Conservation (phyloP, 2,797 vertebrate species). For the Paguma larvata region DNA sequence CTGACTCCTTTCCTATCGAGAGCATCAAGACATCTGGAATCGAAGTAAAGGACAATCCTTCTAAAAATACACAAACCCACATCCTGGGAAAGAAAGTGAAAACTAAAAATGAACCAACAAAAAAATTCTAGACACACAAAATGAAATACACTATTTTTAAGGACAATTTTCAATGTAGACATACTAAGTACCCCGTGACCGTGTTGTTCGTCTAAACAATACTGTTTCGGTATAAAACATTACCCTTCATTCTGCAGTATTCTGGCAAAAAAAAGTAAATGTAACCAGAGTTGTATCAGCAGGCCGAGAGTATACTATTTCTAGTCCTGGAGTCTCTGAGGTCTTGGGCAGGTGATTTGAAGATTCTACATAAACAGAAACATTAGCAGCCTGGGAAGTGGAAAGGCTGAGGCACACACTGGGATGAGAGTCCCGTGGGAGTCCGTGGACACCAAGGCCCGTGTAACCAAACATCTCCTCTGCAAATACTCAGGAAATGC, state of each 20-base stretch:
- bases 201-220: not conserved
- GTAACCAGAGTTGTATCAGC: not conserved
- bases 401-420: not conserved
- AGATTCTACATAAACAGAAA: slow-evolving; percentile 52
- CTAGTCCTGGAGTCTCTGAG: not conserved
- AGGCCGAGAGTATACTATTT: not conserved
- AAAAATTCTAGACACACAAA: slow-evolving; percentile 27
- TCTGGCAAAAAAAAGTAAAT: slow-evolving; percentile 5
- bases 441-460: slow-evolving; percentile 11
- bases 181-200: not conserved
- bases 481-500: slow-evolving; percentile 64
- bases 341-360: slow-evolving; percentile 24
- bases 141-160: not conserved
- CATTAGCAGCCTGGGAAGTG: not conserved
- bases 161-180: not conserved
- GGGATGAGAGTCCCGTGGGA: slow-evolving; percentile 39
- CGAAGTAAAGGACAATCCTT: slow-evolving; percentile 45
- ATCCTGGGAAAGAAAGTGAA: slow-evolving; percentile 28
- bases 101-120: slow-evolving; percentile 5
- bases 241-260: not conserved
- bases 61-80: slow-evolving; percentile 38
- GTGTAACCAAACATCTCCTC: slow-evolving; percentile 56
- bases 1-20: slow-evolving; percentile 58
- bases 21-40: slow-evolving; percentile 52
- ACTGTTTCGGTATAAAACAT: not conserved